These are phyloP conservation scores for Bimastos eiseni DNA, from an alignment of 2,888 invertebrate species.

Conservation along the genomic window DNA sequence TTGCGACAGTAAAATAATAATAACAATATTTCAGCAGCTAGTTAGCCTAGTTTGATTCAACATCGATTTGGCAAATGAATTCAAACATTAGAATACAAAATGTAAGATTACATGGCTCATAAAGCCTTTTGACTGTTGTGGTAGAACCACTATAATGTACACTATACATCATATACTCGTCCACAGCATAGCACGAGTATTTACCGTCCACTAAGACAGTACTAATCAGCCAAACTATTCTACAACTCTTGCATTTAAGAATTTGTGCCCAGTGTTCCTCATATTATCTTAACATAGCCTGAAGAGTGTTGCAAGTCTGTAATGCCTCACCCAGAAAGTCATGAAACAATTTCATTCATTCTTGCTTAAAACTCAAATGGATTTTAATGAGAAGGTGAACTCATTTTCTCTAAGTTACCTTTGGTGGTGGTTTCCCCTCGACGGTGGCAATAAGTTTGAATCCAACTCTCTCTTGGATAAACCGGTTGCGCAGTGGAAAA, in stretches of 20 bases:
- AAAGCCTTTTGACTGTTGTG: too few relatives aligned
- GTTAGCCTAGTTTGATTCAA: not conserved
- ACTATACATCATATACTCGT: too few relatives aligned
- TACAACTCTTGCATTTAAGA: too few relatives aligned
- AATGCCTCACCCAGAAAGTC: not conserved
- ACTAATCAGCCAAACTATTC: too few relatives aligned
- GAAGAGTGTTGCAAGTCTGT: not conserved
- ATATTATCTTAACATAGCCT: too few relatives aligned
- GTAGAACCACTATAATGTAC: too few relatives aligned
- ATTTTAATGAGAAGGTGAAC: not conserved
- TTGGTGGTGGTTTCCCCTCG: conserved; percentile 89
- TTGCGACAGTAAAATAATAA: not conserved
- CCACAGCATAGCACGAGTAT: too few relatives aligned
- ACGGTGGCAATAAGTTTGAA: conserved; percentile 97
- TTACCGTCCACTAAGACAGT: too few relatives aligned
- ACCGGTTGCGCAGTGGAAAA: conserved; percentile 95
- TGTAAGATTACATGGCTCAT: too few relatives aligned
- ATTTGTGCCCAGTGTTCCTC: too few relatives aligned
- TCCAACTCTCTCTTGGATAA: conserved; percentile 88
- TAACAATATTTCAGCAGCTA: not conserved
- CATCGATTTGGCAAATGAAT: not conserved
- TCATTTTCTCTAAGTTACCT: conserved; percentile 67
- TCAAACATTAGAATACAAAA: not conserved
- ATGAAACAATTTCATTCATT: not conserved
- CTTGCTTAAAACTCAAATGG: not conserved